Base-by-base conservation (phyloP, 1,140 invertebrate species). In the Chionoecetes opilio region DNA sequence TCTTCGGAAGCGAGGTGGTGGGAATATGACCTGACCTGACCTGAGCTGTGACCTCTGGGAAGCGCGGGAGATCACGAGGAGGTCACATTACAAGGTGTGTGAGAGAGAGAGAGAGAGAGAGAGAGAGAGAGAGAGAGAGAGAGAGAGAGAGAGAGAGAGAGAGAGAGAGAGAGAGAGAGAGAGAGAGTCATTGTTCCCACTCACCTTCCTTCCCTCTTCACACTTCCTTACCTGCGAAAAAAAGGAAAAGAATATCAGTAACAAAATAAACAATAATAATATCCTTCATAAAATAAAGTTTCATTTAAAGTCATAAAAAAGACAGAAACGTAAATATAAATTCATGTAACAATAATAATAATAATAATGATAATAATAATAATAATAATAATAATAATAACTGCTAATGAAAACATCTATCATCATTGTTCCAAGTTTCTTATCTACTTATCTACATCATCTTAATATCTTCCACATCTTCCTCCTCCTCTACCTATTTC, bases 81-180 rank as follows among this genome's bases (percentile, higher is more conserved):
- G 63, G 63, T 75, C 63, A 75, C 8, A 31, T 87, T 37, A 37
- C 32, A 37, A 38, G 32, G 85, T 87, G 85, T 31, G 85, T 31
- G 85, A 37, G 85, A 37, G 85, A 37, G 85, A 37, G 85, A 37
- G 85, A 37, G 85, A 37, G 85, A 37, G 85, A 37, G 37, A 37
- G 85, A 37, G 85, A 37, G 85, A 37, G 85, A 37, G 85, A 37
- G 85, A 37, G 37, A 37, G 85, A 37, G 85, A 37, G 85, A 37
- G 85, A 37, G 85, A 37, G 85, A 87, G 85, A 87, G 85, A 87
- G 85, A 87, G 85, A 87, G 85, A 87, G 85, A 87, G 85, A 87
- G 85, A 87, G 85, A 87, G 85, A 87, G 85, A 87, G 85, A 86
- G 85, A 86, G 85, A 86, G 85, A 86, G 37, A 87, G 34, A 87